Percentiles rank a stretch among this genome's conserved stretches.
Conservation (phyloP, 2,113 vertebrate genomes). For the Neofelis nebulosa region DNA sequence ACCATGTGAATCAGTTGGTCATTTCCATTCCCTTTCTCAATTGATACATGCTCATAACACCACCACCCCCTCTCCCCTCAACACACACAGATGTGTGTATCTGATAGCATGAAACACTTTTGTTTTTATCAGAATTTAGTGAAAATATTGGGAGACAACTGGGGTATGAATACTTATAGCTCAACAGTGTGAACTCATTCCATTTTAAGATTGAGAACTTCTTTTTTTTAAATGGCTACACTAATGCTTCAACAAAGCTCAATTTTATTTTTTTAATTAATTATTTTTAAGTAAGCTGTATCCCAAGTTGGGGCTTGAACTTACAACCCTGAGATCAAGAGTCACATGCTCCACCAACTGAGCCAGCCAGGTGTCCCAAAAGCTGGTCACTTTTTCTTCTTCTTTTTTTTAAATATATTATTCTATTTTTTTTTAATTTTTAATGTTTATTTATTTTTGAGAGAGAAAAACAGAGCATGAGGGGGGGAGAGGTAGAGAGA, state of each 20-base stretch:
- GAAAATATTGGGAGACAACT: background rate
- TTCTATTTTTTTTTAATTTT: no score
- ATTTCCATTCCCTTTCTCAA: background rate
- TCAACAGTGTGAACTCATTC: background rate
- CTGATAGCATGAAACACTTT: background rate
- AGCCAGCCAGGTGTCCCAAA: background rate
- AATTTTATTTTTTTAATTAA: background rate
- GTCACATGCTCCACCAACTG: background rate
- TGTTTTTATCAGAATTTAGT: constrained; percentile 5
- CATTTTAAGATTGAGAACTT: background rate
- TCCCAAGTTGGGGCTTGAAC: background rate
- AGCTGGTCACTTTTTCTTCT: background rate
- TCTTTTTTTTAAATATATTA: background rate
- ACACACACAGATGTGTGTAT: background rate
- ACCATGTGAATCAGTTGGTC: background rate
- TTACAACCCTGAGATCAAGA: background rate
- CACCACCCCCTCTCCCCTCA: no score
- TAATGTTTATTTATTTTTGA: no score
- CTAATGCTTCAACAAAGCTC: background rate
- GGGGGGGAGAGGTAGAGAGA: no score
- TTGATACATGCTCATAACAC: background rate
- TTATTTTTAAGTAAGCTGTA: background rate
- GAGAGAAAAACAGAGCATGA: no score
- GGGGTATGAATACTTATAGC: background rate
- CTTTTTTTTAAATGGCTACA: background rate